Evolutionary conservation across 2,888 invertebrate genomes (phyloP), one percentile per base, ranked within the genome.

Genomic region (Drosophila percnosoma): DNA sequence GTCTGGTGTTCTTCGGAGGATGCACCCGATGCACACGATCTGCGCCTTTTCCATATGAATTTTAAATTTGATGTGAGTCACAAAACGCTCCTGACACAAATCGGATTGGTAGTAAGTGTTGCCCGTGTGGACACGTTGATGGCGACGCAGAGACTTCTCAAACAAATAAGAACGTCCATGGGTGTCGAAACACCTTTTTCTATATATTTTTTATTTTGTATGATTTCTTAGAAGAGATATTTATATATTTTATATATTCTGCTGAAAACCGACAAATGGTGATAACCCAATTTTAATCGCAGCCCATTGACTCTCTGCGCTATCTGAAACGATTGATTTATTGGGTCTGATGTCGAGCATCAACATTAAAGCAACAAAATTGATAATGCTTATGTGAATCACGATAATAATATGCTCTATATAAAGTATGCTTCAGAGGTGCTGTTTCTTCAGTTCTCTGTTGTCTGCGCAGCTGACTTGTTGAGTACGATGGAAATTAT

Each of bases 111-210:
- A 21, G 73, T 83, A 91, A 2, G 91, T 91, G 67, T 91, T 90
- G 1, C 91, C 92, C 5, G 90, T 90, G 64, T 91, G 92, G 5
- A 90, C 83, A 4, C 91, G 87, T 53, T 92, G 91, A 55, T 91
- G 92, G 8, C 92, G 77, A 15, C 89, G 90, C 54, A 91, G 61
- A 1, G 92, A 92, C 64, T 91, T 91, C 57, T 92, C 92, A 58
- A 91, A 91, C 2, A 91, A 73, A 80, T 91, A 91, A 18, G 91
- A 66, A 2, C 91, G 83, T 51, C 92, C 92, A 57, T 91, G 91
- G 13, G 82, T 87, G 21, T 1, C 76, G 29, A 6, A 29, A 29
- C 29, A 1, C 29, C 7, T 27, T 29, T 29, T 29, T 29, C 29
- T 29, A 29, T 29, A 29, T 29, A 29, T 27, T 29, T 29, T 29